These are phyloP conservation scores for Corapipo altera DNA, from an alignment of 2,113 vertebrate genomes.

Conservation along the genomic window DNA sequence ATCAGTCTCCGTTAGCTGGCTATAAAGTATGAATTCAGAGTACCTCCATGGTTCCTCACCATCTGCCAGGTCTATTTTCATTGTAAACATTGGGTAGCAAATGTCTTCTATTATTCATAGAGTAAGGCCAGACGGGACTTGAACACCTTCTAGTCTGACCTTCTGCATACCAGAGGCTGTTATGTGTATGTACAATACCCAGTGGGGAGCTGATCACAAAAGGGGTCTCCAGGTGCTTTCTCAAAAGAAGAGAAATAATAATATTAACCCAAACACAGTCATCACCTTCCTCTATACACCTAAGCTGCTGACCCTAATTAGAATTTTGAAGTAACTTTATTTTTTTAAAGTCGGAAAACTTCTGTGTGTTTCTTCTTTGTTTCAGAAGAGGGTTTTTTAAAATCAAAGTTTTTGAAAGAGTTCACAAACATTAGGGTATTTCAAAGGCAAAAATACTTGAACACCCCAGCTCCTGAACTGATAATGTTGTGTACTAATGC, in stretches of 20 bases:
- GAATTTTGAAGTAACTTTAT: background rate
- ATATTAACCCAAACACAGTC: background rate
- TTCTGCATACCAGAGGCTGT: background rate
- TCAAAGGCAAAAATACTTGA: background rate
- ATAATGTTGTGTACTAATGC: background rate
- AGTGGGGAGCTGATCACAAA: background rate
- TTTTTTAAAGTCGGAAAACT: background rate
- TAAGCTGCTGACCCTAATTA: rapidly evolving
- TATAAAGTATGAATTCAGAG: background rate
- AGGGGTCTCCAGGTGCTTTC: background rate
- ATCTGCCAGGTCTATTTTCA: background rate
- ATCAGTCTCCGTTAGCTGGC: background rate
- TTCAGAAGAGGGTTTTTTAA: background rate
- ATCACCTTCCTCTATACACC: background rate
- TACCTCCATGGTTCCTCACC: background rate
- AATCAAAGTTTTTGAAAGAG: background rate
- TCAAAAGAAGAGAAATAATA: background rate
- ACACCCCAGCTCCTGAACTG: background rate
- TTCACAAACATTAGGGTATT: background rate
- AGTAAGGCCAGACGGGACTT: background rate
- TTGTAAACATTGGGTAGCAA: background rate
- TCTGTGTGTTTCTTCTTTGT: background rate
- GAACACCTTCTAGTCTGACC: background rate
- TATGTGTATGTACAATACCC: background rate
- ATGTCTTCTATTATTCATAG: background rate